Evolutionary conservation across 2,113 vertebrate genomes (phyloP).

Genomic region (Diadophis punctatus): DNA sequence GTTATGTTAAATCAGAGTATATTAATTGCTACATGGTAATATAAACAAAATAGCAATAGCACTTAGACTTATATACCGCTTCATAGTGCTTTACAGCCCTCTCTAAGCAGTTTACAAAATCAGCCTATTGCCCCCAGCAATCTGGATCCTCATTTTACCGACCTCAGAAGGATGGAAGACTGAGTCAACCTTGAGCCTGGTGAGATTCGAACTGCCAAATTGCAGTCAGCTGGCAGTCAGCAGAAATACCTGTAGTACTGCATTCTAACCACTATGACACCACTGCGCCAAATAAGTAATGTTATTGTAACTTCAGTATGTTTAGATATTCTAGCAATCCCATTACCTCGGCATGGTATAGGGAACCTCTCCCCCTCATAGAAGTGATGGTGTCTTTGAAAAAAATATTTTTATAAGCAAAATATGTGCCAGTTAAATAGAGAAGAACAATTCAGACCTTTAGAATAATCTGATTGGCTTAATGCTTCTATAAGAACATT

Average conservation of each 20-base stretch:
- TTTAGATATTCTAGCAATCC: not conserved
- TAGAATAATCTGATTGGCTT: not conserved
- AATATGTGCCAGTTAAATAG: not conserved
- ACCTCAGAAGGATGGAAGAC: too few species aligned
- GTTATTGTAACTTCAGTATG: not conserved
- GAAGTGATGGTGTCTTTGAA: not conserved
- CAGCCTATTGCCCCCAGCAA: too few species aligned
- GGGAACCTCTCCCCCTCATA: not conserved
- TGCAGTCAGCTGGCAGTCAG: too few species aligned
- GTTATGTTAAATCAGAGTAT: not conserved
- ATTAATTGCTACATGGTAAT: not conserved
- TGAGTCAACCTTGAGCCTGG: too few species aligned
- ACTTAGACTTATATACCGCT: too few species aligned
- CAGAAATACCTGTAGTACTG: too few species aligned
- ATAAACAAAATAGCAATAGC: not conserved
- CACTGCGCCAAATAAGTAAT: not conserved
- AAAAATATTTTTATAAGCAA: not conserved
- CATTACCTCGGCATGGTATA: not conserved
- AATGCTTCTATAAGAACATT: conserved; percentile 1
- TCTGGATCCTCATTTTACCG: too few species aligned
- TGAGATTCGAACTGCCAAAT: too few species aligned
- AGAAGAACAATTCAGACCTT: not conserved
- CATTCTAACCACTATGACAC: too few species aligned
- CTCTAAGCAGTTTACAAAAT: too few species aligned
- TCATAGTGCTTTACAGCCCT: too few species aligned